Conservation (phyloP, 2,888 invertebrate species). For the Stictocephala bisonia region DNA sequence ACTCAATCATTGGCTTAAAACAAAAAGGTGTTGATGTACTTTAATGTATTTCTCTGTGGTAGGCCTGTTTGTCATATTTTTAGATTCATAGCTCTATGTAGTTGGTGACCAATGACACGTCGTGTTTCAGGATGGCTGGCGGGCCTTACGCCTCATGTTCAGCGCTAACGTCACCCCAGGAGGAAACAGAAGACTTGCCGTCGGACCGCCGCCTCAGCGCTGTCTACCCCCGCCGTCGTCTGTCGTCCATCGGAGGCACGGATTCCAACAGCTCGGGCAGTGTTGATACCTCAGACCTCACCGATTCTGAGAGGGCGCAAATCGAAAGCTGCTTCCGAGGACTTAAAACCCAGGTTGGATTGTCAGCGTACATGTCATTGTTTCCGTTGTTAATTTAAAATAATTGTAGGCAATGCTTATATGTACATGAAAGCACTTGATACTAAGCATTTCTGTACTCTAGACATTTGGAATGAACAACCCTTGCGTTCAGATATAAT, state of each 20-base stretch:
- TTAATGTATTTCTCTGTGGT: too few species aligned
- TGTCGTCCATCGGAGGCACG: slow-evolving; percentile 48
- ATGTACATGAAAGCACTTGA: not conserved
- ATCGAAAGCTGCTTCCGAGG: slow-evolving; percentile 81
- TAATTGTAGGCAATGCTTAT: slow-evolving; percentile 36
- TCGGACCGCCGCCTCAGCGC: slow-evolving; percentile 43
- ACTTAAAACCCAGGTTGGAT: slow-evolving; percentile 75
- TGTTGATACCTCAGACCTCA: slow-evolving; percentile 65
- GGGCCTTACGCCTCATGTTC: slow-evolving; percentile 42
- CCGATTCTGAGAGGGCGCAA: slow-evolving; percentile 74
- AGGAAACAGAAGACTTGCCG: not conserved
- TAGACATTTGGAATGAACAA: not conserved
- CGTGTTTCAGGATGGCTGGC: slow-evolving; percentile 33
- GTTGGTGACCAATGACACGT: too few species aligned
- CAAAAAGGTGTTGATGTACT: too few species aligned
- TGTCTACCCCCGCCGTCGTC: slow-evolving; percentile 41
- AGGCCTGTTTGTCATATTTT: not conserved
- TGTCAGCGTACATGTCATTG: too few species aligned
- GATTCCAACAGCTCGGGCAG: slow-evolving; percentile 53
- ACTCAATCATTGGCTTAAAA: too few species aligned
- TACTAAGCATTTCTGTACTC: not conserved
- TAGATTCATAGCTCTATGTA: not conserved
- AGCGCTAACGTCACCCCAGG: not conserved
- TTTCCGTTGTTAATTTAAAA: slow-evolving; percentile 25
- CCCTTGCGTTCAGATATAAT: too few species aligned